A percentile compares a stretch with the other conserved stretches of the same genome.
phyloP scores from a whole-genome alignment of 2,113 vertebrate genomes.

The Rhinolophus sinicus region DNA sequence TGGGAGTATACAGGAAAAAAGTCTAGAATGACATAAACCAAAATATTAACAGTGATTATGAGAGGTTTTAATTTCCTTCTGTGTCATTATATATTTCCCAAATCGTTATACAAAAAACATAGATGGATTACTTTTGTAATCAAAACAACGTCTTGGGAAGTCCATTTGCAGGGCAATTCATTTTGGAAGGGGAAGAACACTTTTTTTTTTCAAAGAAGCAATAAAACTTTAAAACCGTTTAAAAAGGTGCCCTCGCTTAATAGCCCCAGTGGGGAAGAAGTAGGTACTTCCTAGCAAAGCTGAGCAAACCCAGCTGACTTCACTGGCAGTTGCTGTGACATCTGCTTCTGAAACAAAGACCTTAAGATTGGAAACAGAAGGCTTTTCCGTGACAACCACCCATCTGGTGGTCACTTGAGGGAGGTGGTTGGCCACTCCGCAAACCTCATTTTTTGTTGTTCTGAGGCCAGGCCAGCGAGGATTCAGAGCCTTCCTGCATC shows the following conservation, averaged over 20 bases:
- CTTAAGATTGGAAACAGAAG: neutral
- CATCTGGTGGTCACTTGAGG: no score
- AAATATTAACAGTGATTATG: conserved; percentile 14
- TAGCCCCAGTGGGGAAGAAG: neutral
- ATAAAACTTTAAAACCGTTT: conserved; percentile 64
- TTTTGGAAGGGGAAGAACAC: conserved; percentile 39
- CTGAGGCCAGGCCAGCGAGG: neutral
- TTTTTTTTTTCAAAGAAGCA: conserved; percentile 45
- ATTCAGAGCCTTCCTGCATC: neutral
- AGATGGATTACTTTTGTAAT: conserved; percentile 24
- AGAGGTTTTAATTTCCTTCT: conserved; percentile 5
- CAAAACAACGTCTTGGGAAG: conserved; percentile 40
- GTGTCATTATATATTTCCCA: neutral
- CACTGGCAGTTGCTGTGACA: neutral
- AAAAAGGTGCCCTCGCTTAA: conserved; percentile 25
- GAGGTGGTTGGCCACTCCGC: neutral
- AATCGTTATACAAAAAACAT: conserved; percentile 14
- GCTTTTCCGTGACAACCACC: neutral
- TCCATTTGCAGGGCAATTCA: conserved; percentile 5
- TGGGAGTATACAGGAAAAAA: neutral
- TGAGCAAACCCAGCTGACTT: conserved; percentile 50
- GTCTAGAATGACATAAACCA: neutral
- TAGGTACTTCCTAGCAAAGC: conserved; percentile 36
- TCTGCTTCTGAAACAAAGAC: neutral
- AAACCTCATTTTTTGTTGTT: neutral